Base-by-base conservation (phyloP, 2,797 vertebrate species). In the Lateolabrax maculatus region DNA sequence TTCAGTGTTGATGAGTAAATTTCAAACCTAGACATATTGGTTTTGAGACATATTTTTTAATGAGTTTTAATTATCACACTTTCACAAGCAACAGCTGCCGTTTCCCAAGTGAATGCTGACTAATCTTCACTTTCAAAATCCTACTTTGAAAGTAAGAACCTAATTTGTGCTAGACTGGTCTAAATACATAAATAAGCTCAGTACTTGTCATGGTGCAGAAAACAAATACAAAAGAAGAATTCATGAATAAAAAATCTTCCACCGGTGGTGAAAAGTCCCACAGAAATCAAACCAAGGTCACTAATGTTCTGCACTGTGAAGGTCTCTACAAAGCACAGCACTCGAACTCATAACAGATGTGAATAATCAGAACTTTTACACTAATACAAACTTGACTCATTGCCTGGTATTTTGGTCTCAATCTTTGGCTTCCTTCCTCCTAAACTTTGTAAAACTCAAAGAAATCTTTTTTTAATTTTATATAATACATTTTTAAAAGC, bases 21-120 rank as follows among this genome's bases (percentile, higher is more conserved):
- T 25, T 58, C 27, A 71, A 39, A 60, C 39, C 9, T 3, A 53
- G 27, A 49, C 56, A 13, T 23, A 23, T 21, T 43, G 27, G 21
- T 46, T 66, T 79, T n/a, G 18, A 71, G 61, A 64, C 41, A 9
- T 61, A 43, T 58, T 56, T 65, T 41, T 74, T 49, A 48, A 74
- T 9, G 46, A 79, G 48, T 65, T 71, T 78, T 78, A 76, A 82
- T 84, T 57, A 71, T 84, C 71, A 67, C 74, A 51, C 34, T 70
- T 64, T 52, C 25, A 36, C 65, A 65, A 36, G 31, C 41, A 63
- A 3, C 81, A 72, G 52, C 74, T 82, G 62, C 48, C 52, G 23
- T 63, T 74, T 72, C 55, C 56, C 49, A 16, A 49, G 57, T 48
- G 48, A 55, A 58, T 10, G 41, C 75, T 27, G 75, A 82, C 62